Percentiles rank a stretch among this genome's conserved stretches.
phyloP scores from a whole-genome alignment of 2,113 vertebrate genomes.

The Ploceus nigricollis region DNA sequence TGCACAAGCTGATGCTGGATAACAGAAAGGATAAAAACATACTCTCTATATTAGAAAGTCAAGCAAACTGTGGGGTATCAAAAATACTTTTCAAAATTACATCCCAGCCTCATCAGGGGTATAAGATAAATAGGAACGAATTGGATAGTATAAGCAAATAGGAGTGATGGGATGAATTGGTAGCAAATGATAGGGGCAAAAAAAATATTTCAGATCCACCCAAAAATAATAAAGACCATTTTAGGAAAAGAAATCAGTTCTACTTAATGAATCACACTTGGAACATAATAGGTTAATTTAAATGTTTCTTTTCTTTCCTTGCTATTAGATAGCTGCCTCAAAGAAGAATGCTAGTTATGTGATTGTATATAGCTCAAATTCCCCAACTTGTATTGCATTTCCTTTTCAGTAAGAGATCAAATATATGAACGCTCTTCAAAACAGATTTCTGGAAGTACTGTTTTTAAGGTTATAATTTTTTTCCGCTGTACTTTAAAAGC shows the following conservation, averaged over 20 bases:
- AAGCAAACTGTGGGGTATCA: background rate
- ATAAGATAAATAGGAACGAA: background rate
- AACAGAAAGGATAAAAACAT: background rate
- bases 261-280: background rate
- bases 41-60: background rate
- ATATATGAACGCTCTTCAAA: constrained; percentile 35
- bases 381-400: constrained; percentile 58
- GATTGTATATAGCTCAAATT: constrained; percentile 46
- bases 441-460: constrained; percentile 49
- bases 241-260: background rate
- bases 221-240: background rate
- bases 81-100: background rate
- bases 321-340: constrained; percentile 7
- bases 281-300: constrained; percentile 23
- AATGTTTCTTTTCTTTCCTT: constrained; percentile 7
- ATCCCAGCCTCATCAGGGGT: background rate
- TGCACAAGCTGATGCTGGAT: background rate
- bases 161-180: background rate
- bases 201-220: background rate
- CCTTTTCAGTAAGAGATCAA: constrained; percentile 59
- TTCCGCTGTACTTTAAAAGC: constrained; percentile 47
- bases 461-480: constrained; percentile 44
- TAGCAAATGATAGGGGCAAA: background rate
- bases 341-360: constrained; percentile 59
- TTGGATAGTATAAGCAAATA: background rate